Percentiles rank a stretch among this genome's conserved stretches.
Evolutionary conservation across 1,140 invertebrate species (phyloP).

Genomic region (Antheraea pernyi): DNA sequence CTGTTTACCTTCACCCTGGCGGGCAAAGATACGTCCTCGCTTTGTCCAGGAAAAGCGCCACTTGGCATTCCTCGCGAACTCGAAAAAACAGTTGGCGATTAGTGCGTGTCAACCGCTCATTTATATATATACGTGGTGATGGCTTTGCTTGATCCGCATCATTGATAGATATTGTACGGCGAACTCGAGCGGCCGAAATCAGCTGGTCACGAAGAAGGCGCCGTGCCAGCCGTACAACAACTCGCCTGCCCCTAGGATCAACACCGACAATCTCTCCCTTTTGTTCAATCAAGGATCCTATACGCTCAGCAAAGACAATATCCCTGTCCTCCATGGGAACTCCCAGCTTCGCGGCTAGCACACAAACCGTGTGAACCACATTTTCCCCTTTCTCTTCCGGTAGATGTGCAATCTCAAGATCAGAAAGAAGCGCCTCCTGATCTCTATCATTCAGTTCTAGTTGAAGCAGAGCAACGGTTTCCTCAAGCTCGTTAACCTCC

Average conservation of each 20-base stretch:
- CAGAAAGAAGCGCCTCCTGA: slow-evolving; percentile 24
- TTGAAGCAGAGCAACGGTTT: background rate
- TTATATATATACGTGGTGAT: slow-evolving; percentile 25
- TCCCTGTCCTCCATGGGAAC: slow-evolving; percentile 6
- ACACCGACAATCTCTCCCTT: background rate
- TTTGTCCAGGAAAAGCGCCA: slow-evolving; percentile 25
- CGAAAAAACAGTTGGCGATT: slow-evolving; percentile 25
- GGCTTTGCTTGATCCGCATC: slow-evolving; percentile 12
- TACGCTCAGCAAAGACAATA: slow-evolving; percentile 15
- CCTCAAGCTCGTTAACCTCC: background rate
- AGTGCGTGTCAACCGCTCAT: slow-evolving; percentile 26
- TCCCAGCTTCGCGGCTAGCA: slow-evolving; percentile 10
- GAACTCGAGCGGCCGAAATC: slow-evolving; percentile 22
- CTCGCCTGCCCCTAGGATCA: slow-evolving; percentile 7
- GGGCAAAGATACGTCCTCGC: background rate
- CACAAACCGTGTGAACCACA: slow-evolving; percentile 11
- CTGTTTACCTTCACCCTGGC: background rate
- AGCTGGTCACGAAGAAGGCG: slow-evolving; percentile 26
- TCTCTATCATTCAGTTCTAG: slow-evolving; percentile 30
- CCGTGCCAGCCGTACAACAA: slow-evolving; percentile 22
- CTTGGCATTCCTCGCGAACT: slow-evolving; percentile 16
- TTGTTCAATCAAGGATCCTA: background rate
- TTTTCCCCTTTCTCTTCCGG: slow-evolving; percentile 21
- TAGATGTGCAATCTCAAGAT: slow-evolving; percentile 24
- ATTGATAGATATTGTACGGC: slow-evolving; percentile 20